Conservation (phyloP, 2,888 invertebrate genomes). For the Crematogaster levior region DNA sequence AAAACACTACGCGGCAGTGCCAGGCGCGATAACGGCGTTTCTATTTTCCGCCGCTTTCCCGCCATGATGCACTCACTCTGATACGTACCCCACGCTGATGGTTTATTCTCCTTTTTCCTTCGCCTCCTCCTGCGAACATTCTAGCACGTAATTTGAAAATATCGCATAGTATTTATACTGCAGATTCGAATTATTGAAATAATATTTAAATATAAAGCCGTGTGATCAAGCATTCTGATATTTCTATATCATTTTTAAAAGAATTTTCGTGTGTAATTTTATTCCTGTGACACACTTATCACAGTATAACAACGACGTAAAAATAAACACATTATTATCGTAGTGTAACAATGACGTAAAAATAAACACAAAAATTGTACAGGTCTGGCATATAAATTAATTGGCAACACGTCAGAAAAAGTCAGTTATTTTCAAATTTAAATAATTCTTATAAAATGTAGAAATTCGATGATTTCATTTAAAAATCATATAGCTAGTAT, state of each 20-base stretch:
- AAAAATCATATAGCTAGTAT: neutral
- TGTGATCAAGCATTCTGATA: neutral
- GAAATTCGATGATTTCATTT: neutral
- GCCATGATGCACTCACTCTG: conserved; percentile 29
- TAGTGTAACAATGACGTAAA: neutral
- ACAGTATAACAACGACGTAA: too few species aligned
- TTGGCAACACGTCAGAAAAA: neutral
- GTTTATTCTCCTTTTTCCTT: conserved; percentile 30
- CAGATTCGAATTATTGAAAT: neutral
- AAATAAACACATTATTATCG: too few species aligned
- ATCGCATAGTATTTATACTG: neutral
- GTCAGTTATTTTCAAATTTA: neutral
- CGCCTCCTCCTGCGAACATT: neutral
- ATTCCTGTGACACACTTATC: neutral
- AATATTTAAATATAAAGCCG: neutral
- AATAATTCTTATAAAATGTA: too few species aligned
- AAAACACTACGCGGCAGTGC: conserved; percentile 30
- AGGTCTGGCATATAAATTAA: neutral
- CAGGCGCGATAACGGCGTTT: conserved; percentile 42
- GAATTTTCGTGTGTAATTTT: neutral
- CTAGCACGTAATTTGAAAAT: neutral
- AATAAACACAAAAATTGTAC: neutral
- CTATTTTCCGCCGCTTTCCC: conserved; percentile 47
- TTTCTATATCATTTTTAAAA: too few species aligned
- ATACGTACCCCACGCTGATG: conserved; percentile 32